These are phyloP conservation scores for Laothoe populi DNA, from an alignment of 2,888 invertebrate genomes.

Conservation along the genomic window DNA sequence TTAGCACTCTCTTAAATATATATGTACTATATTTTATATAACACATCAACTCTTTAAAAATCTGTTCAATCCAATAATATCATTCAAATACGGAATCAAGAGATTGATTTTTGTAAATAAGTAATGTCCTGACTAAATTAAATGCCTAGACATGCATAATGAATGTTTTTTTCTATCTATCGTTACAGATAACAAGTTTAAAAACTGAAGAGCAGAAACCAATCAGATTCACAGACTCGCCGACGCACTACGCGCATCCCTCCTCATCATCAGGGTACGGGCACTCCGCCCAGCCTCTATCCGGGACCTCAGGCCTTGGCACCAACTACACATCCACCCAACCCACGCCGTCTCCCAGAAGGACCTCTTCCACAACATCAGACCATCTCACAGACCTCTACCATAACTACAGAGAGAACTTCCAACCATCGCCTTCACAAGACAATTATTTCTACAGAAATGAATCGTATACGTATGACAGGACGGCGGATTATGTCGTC, in stretches of 20 bases:
- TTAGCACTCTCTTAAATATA: no score
- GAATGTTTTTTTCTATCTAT: background rate
- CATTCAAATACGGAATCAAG: no score
- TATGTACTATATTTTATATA: no score
- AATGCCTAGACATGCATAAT: no score
- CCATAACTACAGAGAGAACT: slow-evolving; percentile 80
- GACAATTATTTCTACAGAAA: slow-evolving; percentile 67
- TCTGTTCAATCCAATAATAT: no score
- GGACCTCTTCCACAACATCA: slow-evolving; percentile 86
- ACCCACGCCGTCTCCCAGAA: slow-evolving; percentile 88
- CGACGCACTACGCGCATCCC: slow-evolving; percentile 86
- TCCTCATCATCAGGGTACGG: slow-evolving; percentile 81
- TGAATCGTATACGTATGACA: slow-evolving; percentile 68
- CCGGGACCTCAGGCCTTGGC: slow-evolving; percentile 80
- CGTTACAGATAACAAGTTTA: slow-evolving; percentile 70
- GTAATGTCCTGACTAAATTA: no score
- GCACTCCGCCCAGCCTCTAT: slow-evolving; percentile 78
- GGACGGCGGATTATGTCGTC: slow-evolving; percentile 76
- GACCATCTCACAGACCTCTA: slow-evolving; percentile 88
- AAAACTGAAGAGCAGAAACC: slow-evolving; percentile 86
- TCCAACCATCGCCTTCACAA: slow-evolving; percentile 67
- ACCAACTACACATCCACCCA: slow-evolving; percentile 81
- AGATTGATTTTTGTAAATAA: no score
- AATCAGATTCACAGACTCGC: slow-evolving; percentile 90
- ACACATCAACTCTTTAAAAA: no score